Percentiles rank a stretch among this genome's conserved stretches.
Evolutionary conservation across 2,888 invertebrate species (phyloP).

Genomic region (Drosophila recens): DNA sequence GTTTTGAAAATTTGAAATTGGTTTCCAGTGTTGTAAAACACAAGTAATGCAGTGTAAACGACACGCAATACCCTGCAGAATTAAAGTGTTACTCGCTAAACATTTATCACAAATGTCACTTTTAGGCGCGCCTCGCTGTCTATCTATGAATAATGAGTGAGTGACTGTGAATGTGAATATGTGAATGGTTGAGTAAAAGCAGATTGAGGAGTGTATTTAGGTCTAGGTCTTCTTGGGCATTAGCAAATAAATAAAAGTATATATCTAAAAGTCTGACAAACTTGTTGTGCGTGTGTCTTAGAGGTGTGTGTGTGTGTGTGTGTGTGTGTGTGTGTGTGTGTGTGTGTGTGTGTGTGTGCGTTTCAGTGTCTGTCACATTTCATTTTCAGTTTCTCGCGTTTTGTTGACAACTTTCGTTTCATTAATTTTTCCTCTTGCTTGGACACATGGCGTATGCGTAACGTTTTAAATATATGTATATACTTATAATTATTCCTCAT

Average conservation of each 20-base stretch:
- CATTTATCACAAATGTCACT: constrained; percentile 27
- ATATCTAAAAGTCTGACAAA: constrained; percentile 9
- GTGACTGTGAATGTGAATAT: constrained; percentile 16
- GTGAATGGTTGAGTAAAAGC: constrained; percentile 30
- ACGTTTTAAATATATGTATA: constrained; percentile 32
- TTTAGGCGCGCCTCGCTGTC: constrained; percentile 52
- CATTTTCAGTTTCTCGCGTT: constrained; percentile 49
- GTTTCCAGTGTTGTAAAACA: constrained; percentile 6
- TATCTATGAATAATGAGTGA: constrained; percentile 52
- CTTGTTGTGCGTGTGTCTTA: constrained; percentile 15
- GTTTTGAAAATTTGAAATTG: too few species aligned
- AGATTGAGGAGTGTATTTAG: constrained; percentile 49
- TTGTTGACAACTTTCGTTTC: constrained; percentile 52
- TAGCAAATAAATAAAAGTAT: constrained; percentile 28
- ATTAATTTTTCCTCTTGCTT: constrained; percentile 27
- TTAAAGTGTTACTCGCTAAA: background rate
- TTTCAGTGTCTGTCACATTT: constrained; percentile 41
- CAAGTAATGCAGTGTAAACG: constrained; percentile 12
- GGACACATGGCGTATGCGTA: constrained; percentile 54
- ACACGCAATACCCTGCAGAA: constrained; percentile 7
- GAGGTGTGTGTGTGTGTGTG: constrained; percentile 4
- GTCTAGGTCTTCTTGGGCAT: constrained; percentile 58
- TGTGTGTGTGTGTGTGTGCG: constrained; percentile 7
- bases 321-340: constrained; percentile 3
- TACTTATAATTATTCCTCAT: constrained; percentile 26